These are phyloP conservation scores for Drosophila cognata DNA, from an alignment of 2,888 invertebrate genomes.

Conservation along the genomic window DNA sequence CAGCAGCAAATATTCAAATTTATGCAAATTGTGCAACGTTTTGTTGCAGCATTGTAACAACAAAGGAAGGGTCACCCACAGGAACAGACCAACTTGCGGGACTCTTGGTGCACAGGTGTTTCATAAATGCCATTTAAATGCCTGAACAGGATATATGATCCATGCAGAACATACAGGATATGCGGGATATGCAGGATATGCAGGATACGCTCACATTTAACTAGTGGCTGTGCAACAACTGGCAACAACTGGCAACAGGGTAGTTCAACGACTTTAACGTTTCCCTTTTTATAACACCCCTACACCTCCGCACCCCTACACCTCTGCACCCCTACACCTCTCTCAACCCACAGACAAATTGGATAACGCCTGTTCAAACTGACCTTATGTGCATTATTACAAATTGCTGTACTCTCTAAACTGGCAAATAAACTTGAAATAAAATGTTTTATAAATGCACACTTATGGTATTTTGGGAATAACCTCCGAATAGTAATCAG, in stretches of 20 bases:
- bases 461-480: too few relatives aligned
- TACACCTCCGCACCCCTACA: not conserved
- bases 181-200: conserved; percentile 49
- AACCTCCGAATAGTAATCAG: not conserved
- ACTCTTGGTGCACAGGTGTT: conserved; percentile 61
- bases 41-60: conserved; percentile 30
- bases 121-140: conserved; percentile 68
- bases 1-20: conserved; percentile 54
- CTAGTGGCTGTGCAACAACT: not conserved
- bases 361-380: not conserved
- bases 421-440: not conserved
- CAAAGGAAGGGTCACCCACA: not conserved
- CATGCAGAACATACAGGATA: conserved; percentile 25
- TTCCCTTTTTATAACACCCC: not conserved
- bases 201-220: conserved; percentile 7
- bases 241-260: conserved; percentile 43
- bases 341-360: conserved; percentile 11
- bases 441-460: not conserved
- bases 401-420: not conserved
- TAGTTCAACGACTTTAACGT: conserved; percentile 26
- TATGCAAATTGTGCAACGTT: conserved; percentile 64
- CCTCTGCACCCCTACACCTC: not conserved
- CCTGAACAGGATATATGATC: conserved; percentile 43
- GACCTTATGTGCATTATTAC: not conserved
- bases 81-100: not conserved